Evolutionary conservation across 2,797 vertebrate species (phyloP).

Genomic region (Columba guinea): DNA sequence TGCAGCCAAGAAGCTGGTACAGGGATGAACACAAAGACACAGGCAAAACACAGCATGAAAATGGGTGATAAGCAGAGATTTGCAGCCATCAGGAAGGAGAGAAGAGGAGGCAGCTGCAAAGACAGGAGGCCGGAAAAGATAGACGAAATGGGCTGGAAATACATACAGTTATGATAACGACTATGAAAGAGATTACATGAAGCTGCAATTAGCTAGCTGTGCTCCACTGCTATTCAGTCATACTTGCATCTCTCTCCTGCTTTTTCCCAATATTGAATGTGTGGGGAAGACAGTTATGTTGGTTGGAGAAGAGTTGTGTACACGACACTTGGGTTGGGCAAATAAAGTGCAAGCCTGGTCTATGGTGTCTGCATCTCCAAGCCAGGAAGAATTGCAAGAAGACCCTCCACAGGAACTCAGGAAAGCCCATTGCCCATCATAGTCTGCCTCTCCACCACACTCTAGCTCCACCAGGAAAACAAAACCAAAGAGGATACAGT

Average conservation of each 20-base stretch:
- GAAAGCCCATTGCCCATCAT: not conserved
- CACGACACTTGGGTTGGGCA: not conserved
- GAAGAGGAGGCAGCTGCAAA: conserved; percentile 76
- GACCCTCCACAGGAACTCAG: not conserved
- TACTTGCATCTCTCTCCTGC: conserved; percentile 31
- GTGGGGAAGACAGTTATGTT: conserved; percentile 22
- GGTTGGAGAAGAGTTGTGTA: not conserved
- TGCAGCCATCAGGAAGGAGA: conserved; percentile 68
- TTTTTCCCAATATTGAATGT: not conserved
- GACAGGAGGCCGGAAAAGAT: conserved; percentile 68
- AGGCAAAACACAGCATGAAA: conserved; percentile 78
- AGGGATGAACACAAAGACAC: conserved; percentile 69
- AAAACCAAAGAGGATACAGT: not conserved
- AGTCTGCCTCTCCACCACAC: not conserved
- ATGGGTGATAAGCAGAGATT: conserved; percentile 78
- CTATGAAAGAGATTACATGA: conserved; percentile 50
- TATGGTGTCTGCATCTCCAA: not conserved
- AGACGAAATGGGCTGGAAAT: conserved; percentile 69
- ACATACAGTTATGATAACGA: conserved; percentile 41
- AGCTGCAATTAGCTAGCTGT: conserved; percentile 55
- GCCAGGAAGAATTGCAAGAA: not conserved
- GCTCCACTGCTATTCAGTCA: conserved; percentile 16
- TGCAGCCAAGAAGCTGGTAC: conserved; percentile 48
- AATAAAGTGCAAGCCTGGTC: not conserved
- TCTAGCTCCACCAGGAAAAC: not conserved